Evolutionary conservation across 2,888 invertebrate genomes (phyloP).

Genomic region (Dryobota labecula): DNA sequence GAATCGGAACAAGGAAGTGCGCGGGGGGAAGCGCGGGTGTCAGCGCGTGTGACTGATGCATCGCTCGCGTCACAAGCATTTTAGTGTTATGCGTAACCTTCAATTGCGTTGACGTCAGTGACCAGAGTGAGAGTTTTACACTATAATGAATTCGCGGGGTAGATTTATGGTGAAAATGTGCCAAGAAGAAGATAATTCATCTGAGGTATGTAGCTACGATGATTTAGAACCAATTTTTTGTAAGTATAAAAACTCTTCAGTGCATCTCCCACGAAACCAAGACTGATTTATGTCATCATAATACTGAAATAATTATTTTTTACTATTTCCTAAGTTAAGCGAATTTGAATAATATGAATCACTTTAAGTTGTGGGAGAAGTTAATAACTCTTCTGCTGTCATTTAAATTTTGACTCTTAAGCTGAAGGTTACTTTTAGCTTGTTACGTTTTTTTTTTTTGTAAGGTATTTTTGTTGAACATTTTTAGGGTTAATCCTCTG

Average conservation of each 20-base stretch:
- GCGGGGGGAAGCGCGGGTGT: constrained; percentile 22
- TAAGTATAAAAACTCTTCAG: constrained; percentile 6
- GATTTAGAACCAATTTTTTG: constrained; percentile 13
- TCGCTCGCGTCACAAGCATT: constrained; percentile 11
- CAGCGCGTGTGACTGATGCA: constrained; percentile 10
- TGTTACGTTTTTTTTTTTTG: constrained; percentile 14
- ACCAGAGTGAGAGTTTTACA: constrained; percentile 1
- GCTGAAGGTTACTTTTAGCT: constrained; percentile 26
- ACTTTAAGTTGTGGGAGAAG: constrained; percentile 15
- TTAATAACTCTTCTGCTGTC: constrained; percentile 21
- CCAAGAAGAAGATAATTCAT: constrained; percentile 22
- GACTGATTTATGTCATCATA: constrained; percentile 10
- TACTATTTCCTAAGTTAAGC: constrained; percentile 14
- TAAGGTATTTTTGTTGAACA: constrained; percentile 5
- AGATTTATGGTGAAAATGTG: constrained; percentile 35
- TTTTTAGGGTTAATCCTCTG: not conserved
- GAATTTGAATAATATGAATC: constrained; percentile 15
- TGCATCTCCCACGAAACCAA: constrained; percentile 5
- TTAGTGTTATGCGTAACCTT: constrained; percentile 26
- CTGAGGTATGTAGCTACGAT: constrained; percentile 19
- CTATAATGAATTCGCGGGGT: constrained; percentile 17
- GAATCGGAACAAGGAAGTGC: constrained; percentile 9
- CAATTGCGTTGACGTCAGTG: constrained; percentile 30
- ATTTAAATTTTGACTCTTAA: constrained; percentile 29
- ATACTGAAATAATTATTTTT: constrained; percentile 17